Percentiles rank a stretch among this genome's conserved stretches.
phyloP scores from a whole-genome alignment of 2,888 invertebrate genomes.

The Scaeva pyrastri region DNA sequence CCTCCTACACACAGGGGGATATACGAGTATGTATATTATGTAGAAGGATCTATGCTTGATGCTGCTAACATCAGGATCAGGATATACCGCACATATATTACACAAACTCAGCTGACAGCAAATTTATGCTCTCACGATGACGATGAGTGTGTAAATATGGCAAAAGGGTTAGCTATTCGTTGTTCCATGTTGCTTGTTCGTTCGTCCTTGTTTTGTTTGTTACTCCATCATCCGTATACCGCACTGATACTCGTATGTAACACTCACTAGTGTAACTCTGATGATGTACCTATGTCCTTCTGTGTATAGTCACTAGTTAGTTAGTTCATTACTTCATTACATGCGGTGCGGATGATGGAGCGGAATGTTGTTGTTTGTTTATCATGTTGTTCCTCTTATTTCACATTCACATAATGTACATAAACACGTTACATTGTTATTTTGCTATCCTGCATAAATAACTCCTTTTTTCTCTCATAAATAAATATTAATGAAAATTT shows the following conservation, averaged over 20 bases:
- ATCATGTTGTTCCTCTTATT: constrained; percentile 49
- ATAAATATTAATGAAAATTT: constrained; percentile 54
- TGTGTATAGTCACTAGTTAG: too few relatives aligned
- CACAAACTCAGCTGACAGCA: constrained; percentile 60
- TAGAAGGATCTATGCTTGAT: not conserved
- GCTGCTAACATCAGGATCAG: not conserved
- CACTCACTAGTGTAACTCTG: not conserved
- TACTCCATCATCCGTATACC: not conserved
- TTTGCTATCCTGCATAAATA: constrained; percentile 38
- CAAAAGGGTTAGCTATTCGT: constrained; percentile 63
- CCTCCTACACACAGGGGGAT: not conserved
- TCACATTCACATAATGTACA: too few relatives aligned
- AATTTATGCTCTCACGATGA: constrained; percentile 64
- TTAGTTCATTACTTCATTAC: constrained; percentile 38
- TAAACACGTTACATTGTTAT: not conserved
- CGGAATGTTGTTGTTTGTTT: constrained; percentile 15
- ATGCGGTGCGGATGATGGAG: not conserved
- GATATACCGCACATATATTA: constrained; percentile 36
- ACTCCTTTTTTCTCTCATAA: constrained; percentile 25
- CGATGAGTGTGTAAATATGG: constrained; percentile 57
- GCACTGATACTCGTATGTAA: not conserved
- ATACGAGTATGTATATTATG: not conserved
- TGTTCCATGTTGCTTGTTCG: too few relatives aligned
- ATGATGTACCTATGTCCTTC: not conserved
- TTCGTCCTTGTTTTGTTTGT: constrained; percentile 51